Evolutionary conservation across 2,113 vertebrate species (phyloP), one percentile per base, ranked within the genome.

Genomic region (Toxostoma redivivum): DNA sequence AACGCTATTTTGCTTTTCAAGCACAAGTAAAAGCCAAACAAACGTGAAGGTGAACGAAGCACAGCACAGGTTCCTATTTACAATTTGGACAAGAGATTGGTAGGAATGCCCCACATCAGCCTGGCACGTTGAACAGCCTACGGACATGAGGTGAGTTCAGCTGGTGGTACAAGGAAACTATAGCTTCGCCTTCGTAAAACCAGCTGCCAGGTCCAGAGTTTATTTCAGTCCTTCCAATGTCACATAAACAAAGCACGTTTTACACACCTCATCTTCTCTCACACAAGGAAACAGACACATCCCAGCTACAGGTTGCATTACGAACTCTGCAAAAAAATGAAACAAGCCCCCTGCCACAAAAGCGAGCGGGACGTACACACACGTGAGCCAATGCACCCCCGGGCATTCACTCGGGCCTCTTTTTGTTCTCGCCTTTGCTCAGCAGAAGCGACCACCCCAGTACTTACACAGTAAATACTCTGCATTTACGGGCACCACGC

Each of bases 391-490:
- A 1, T 0, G n/a, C 76, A 15, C 0, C n/a, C 6, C 15, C 58
- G 4, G 18, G 51, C 80, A 16, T 8, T 3, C 54, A 2, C 42
- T 56, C 22, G 31, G 40, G 70, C 22, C 31, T 23, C n/a, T 71
- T 81, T 87, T 54, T 61, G 70, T 88, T 72, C 70, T 94, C 54
- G 17, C 73, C 78, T 3, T 0, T 0, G 42, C 84, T 44, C 73
- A 1, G 5, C 1, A 10, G 8, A 51, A 15, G 27, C 69, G 4
- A 60, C 53, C 74, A 7, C 78, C 70, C 31, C 37, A 18, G 53
- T 92, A 86, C 92, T 74, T 92, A 86, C 92, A n/a, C n/a, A n/a
- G n/a, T n/a, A n/a, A n/a, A n/a, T 92, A 86, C 92, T 74, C n/a
- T 20, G 42, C 7, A 40, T 62, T 78, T 78, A 70, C 72, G 77